Percentiles rank a stretch among this genome's conserved stretches.
Evolutionary conservation across 2,113 vertebrate species (phyloP).

Genomic region (Lanius ludovicianus): DNA sequence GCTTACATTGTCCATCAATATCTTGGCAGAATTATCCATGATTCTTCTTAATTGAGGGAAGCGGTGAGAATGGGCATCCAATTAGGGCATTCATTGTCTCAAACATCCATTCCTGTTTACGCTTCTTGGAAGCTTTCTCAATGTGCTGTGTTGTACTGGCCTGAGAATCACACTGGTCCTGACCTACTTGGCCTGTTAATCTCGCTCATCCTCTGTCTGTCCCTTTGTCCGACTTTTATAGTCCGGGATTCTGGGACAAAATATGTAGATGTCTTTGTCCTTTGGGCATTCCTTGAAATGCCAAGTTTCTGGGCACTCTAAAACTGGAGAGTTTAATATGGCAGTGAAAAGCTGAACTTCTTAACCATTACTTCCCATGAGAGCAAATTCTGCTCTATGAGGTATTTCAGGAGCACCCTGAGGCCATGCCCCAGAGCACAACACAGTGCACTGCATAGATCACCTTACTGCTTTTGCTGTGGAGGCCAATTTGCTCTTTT

Average conservation of each 20-base stretch:
- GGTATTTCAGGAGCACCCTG: not conserved
- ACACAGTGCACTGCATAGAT: not conserved
- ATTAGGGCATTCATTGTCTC: constrained; percentile 67
- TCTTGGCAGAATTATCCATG: constrained; percentile 59
- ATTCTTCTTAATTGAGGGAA: constrained; percentile 63
- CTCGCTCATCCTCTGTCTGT: constrained; percentile 40
- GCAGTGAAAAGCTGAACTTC: not conserved
- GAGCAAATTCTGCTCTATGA: not conserved
- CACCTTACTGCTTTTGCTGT: not conserved
- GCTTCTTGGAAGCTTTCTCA: constrained; percentile 66
- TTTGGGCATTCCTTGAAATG: constrained; percentile 38
- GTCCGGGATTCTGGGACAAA: not conserved
- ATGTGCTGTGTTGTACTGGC: constrained; percentile 63
- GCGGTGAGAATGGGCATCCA: constrained; percentile 61
- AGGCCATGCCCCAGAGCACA: not conserved
- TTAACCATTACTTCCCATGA: not conserved
- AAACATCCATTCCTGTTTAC: constrained; percentile 63
- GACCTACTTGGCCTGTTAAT: constrained; percentile 64
- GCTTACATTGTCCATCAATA: constrained; percentile 66
- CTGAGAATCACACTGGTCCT: constrained; percentile 63
- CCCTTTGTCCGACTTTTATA: constrained; percentile 35
- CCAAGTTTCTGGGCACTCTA: not conserved
- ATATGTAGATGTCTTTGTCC: constrained; percentile 27
- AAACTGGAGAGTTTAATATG: not conserved
- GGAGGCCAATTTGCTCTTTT: not conserved